Evolutionary conservation across 2,888 invertebrate species (phyloP), one percentile per base, ranked within the genome.

Genomic region (Chelonus formosanus): DNA sequence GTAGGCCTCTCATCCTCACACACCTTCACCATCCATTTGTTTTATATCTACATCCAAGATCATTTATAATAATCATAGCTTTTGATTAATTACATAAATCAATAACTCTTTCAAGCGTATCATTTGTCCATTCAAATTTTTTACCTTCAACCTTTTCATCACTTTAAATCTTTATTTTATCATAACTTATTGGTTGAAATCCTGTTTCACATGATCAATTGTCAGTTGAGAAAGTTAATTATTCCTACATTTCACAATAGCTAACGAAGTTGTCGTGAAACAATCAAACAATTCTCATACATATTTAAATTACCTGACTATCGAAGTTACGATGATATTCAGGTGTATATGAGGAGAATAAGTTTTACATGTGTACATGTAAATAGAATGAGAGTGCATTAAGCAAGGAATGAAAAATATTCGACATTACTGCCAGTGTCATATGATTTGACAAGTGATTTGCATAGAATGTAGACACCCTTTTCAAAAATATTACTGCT

Each of bases 361-460:
- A 52, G 34, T 31, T 40, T 6, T 40, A 6, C 52, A 52, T 52
- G 34, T 4, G 32, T 52, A 52, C 34, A 32, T 52, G 52, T 32
- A 34, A 52, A 58, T 35, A 47, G 36, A 20, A 52, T 20, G 40
- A 5, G 20, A 40, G 50, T 52, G 50, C 52, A 60, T 60, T 50
- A 36, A 20, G 48, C 43, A 52, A 60, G 43, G 50, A 60, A 60
- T 60, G 43, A 20, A 50, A 60, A 60, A 60, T 60, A 52, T 52
- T n/a, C 34, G 43, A 52, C 43, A 40, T 50, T 10, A 43, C 32
- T 35, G 20, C 47, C 3, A 5, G 10, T 48, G 47, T 58, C 58
- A 58, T n/a, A 32, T 35, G 47, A 58, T 58, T 40, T 35, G 52
- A 60, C 43, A 48, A 20, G 40, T 40, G 35, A 50, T 60, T 52